A percentile compares a stretch with the other conserved stretches of the same genome.
phyloP scores from a whole-genome alignment of 23 tunicate genomes.

The Styela plicata region DNA sequence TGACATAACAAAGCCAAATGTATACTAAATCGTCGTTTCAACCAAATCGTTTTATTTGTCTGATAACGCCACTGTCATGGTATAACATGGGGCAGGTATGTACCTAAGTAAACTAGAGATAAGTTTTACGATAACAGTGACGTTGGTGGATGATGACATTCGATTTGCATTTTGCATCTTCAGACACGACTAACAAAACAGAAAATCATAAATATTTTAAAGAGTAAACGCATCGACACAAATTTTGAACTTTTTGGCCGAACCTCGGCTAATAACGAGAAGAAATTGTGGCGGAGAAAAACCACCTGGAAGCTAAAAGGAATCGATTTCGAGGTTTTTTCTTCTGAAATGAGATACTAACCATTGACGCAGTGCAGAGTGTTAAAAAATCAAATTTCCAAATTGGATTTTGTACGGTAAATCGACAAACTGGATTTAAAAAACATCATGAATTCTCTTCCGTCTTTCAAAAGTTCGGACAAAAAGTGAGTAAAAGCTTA shows the following conservation, averaged over 20 bases:
- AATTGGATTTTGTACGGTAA: too few species aligned
- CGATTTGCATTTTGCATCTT: neutral
- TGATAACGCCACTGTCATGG: neutral
- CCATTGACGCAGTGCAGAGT: too few species aligned
- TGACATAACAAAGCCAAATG: neutral
- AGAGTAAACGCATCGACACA: neutral
- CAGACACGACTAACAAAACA: neutral
- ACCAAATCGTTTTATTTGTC: neutral
- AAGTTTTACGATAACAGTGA: neutral
- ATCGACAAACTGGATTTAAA: neutral
- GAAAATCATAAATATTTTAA: neutral
- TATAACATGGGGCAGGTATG: neutral
- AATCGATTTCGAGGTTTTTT: too few species aligned
- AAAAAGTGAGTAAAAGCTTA: conserved; percentile 48
- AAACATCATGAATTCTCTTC: conserved; percentile 53
- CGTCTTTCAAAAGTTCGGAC: conserved; percentile 53
- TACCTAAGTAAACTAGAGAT: too few species aligned
- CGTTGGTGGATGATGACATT: neutral
- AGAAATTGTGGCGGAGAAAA: too few species aligned
- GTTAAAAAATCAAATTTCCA: neutral
- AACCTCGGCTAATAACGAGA: neutral
- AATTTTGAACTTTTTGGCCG: neutral
- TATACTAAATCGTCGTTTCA: neutral
- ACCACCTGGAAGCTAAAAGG: too few species aligned
- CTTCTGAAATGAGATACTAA: too few species aligned